Conservation (phyloP, 2,797 vertebrate species). For the Gymnocypris eckloni region DNA sequence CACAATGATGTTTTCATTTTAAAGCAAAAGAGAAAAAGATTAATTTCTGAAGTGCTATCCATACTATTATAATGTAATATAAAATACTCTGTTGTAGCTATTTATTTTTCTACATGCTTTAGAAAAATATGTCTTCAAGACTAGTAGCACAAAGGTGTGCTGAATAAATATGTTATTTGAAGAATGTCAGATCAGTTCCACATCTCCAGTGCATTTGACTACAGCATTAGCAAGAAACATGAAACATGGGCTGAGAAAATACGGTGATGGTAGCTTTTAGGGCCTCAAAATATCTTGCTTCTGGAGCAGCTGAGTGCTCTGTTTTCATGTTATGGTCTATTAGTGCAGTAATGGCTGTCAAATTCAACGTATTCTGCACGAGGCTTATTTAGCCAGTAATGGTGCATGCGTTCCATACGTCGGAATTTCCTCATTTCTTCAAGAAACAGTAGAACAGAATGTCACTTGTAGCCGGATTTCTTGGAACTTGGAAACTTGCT, state of each 20-base stretch:
- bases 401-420: background rate
- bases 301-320: conserved; percentile 24
- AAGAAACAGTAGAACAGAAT: background rate
- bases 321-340: conserved; percentile 49
- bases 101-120: background rate
- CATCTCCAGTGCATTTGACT: background rate
- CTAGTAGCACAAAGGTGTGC: background rate
- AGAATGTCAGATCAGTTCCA: background rate
- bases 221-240: conserved; percentile 3
- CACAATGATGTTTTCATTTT: background rate
- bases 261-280: background rate
- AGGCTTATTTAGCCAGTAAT: conserved; percentile 46
- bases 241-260: conserved; percentile 12
- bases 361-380: conserved; percentile 32
- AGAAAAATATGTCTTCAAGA: background rate
- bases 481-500: background rate
- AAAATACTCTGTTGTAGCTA: background rate
- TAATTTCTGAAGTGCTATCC: background rate
- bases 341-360: conserved; percentile 46
- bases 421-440: background rate
- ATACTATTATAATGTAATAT: background rate
- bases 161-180: conserved; percentile 4
- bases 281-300: conserved; percentile 23
- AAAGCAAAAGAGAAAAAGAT: background rate
- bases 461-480: background rate